A percentile compares a stretch with the other conserved stretches of the same genome.
Evolutionary conservation across 2,113 vertebrate species (phyloP).

Genomic region (Caloenas nicobarica): DNA sequence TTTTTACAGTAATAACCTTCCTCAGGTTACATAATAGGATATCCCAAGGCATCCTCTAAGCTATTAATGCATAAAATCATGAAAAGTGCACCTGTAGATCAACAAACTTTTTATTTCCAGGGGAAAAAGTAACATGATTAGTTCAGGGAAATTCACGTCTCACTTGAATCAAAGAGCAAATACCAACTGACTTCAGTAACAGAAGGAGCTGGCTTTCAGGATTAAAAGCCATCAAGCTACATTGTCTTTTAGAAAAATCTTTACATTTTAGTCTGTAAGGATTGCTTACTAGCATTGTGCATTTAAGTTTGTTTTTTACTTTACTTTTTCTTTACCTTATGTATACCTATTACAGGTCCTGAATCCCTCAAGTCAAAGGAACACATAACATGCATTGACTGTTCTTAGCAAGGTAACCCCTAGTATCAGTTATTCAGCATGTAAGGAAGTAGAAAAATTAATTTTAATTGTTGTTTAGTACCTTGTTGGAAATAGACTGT

Average conservation of each 20-base stretch:
- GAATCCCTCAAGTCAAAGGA: background rate
- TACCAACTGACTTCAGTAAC: background rate
- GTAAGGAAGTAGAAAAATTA: background rate
- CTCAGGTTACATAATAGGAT: background rate
- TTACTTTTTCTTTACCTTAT: background rate
- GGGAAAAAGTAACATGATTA: background rate
- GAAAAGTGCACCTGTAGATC: background rate
- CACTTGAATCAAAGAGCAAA: background rate
- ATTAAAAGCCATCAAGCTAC: background rate
- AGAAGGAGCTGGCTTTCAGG: background rate
- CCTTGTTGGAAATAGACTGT: background rate
- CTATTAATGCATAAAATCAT: background rate
- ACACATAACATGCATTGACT: background rate
- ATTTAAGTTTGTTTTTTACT: background rate
- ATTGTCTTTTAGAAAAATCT: background rate
- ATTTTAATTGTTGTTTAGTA: background rate
- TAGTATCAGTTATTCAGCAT: background rate
- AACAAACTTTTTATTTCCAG: background rate
- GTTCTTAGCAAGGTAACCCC: background rate
- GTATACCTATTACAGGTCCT: background rate
- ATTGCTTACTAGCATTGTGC: background rate
- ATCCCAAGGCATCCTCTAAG: background rate
- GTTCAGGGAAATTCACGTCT: background rate
- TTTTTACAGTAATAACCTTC: background rate
- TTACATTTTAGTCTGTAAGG: background rate